phyloP scores from a whole-genome alignment of 2,888 invertebrate genomes.

The Tachina grossa region DNA sequence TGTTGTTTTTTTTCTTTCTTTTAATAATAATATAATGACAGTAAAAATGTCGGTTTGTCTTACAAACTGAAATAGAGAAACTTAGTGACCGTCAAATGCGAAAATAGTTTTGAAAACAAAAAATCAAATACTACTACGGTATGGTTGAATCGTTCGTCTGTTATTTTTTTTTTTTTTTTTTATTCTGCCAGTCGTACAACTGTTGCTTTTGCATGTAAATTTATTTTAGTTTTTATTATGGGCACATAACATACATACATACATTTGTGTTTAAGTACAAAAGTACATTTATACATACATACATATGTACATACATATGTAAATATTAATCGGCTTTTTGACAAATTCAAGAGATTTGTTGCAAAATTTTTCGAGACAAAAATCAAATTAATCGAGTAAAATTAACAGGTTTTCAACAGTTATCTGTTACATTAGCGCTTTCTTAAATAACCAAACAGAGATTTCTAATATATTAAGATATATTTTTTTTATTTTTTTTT shows the following conservation, averaged over 20 bases:
- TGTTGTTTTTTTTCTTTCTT: slow-evolving; percentile 14
- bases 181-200: slow-evolving; percentile 29
- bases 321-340: too few relatives aligned
- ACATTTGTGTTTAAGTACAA: neutral
- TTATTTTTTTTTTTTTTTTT: slow-evolving; percentile 21
- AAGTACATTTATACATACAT: too few relatives aligned
- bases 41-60: slow-evolving; percentile 64
- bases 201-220: slow-evolving; percentile 20
- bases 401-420: too few relatives aligned
- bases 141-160: slow-evolving; percentile 57
- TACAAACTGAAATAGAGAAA: slow-evolving; percentile 65
- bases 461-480: too few relatives aligned
- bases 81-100: slow-evolving; percentile 70
- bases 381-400: too few relatives aligned
- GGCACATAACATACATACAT: neutral
- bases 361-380: too few relatives aligned
- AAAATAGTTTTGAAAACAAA: slow-evolving; percentile 48
- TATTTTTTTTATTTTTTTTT: too few relatives aligned
- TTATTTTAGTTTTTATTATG: slow-evolving; percentile 31
- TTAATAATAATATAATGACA: slow-evolving; percentile 39
- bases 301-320: too few relatives aligned
- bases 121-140: slow-evolving; percentile 25
- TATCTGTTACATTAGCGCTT: too few relatives aligned
- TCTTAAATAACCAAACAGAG: too few relatives aligned
- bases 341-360: too few relatives aligned